Evolutionary conservation across 1,140 invertebrate genomes (phyloP), one percentile per base, ranked within the genome.

Genomic region (Drosophila tsacasi): DNA sequence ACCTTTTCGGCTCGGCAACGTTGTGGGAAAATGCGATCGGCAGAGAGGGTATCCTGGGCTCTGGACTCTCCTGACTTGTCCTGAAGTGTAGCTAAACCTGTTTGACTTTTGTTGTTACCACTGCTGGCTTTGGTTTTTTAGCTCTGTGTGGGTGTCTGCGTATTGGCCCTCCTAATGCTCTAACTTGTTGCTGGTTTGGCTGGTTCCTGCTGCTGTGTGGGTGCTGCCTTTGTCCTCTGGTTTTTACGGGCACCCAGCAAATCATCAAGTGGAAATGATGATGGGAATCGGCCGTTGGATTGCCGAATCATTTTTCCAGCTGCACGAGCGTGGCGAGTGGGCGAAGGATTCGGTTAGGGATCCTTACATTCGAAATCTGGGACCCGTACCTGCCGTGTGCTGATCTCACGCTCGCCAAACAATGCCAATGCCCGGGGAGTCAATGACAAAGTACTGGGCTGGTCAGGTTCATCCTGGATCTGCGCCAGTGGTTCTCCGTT

Each of bases 221-320:
- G 60, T 75, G 73, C 74, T 46, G 44, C 61, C 60, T 81, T 89
- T 90, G 82, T 85, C 69, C 68, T 23, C 12, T 32, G 54, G 55
- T 76, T 52, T 66, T 74, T 42, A 52, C 50, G 30, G 49, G 55
- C n/a, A 40, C 62, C 78, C 79, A 76, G 79, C 82, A 90, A 90
- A 91, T 90, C 85, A 90, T 90, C 85, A 90, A 90, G 85, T 90
- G 85, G 54, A 73, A 66, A 71, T 64, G 75, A 60, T 73, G 78
- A 66, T 84, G 78, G 69, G 79, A 86, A 86, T 82, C 79, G 71
- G 55, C 71, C 71, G 68, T 69, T 63, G 64, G 63, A 81, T 84
- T 90, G 85, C 85, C 84, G 69, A 79, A 90, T 90, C 85, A 90
- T 90, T 90, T 90, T 85, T 90, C 71, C 85, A 85, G 81, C 76